Percentiles rank a stretch among this genome's conserved stretches.
phyloP scores from a whole-genome alignment of 2,888 invertebrate species.

The Cephus sareptanus region DNA sequence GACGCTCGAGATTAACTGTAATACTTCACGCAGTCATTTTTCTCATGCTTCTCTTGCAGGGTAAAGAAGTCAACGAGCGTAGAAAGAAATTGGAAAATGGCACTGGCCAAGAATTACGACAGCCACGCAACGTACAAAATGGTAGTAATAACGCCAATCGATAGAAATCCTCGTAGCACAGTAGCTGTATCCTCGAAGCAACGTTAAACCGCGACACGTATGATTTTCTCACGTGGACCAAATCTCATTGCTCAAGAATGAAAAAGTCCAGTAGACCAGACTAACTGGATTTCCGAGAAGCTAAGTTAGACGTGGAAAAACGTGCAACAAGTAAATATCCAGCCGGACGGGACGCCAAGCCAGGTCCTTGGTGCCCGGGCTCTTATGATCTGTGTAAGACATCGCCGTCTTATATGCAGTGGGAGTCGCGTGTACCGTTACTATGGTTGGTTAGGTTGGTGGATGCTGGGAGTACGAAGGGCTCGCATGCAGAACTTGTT shows the following conservation, averaged over 20 bases:
- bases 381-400: slow-evolving; percentile 20
- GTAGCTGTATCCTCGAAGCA: background rate
- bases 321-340: background rate
- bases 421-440: slow-evolving; percentile 23
- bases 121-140: background rate
- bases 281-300: slow-evolving; percentile 1
- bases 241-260: background rate
- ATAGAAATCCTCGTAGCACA: background rate
- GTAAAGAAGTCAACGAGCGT: background rate
- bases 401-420: slow-evolving; percentile 16
- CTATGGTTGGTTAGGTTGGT: slow-evolving; percentile 2
- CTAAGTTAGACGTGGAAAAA: background rate
- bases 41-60: background rate
- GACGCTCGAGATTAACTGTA: background rate
- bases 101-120: background rate
- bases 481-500: slow-evolving; percentile 2
- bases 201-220: background rate
- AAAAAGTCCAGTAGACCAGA: background rate
- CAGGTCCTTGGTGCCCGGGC: slow-evolving; percentile 3
- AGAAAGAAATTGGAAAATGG: background rate
- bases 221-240: background rate
- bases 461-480: slow-evolving; percentile 8
- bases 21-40: background rate
- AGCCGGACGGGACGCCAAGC: background rate
- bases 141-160: background rate